These are phyloP conservation scores for Xiphophorus hellerii DNA, from an alignment of 2,113 vertebrate genomes.

Conservation along the genomic window DNA sequence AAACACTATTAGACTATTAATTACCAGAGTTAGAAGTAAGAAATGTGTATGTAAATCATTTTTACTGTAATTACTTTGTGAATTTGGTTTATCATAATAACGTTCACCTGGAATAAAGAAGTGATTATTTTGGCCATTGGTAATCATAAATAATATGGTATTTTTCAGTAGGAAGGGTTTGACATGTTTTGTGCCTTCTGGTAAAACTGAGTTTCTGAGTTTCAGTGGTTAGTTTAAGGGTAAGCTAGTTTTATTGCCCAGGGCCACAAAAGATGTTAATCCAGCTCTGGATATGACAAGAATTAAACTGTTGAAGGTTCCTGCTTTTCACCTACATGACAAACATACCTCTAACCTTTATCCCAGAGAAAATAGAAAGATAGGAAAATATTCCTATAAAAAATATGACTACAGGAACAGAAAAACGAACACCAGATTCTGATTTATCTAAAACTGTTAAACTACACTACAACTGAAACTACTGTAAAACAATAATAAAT, in stretches of 20 bases:
- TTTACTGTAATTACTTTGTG: neutral
- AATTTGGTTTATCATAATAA: neutral
- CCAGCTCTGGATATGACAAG: neutral
- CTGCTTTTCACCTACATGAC: neutral
- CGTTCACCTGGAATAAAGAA: neutral
- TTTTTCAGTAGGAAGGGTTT: neutral
- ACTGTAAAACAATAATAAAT: slow-evolving; percentile 12
- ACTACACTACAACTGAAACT: neutral
- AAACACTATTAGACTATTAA: no score
- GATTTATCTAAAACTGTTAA: no score
- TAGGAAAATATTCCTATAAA: no score
- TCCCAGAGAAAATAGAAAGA: no score
- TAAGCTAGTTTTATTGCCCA: neutral
- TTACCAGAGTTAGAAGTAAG: no score
- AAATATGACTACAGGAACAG: no score
- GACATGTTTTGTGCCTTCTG: neutral
- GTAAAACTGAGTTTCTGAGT: neutral
- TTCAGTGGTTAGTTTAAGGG: neutral
- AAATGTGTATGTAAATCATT: no score
- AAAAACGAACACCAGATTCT: no score
- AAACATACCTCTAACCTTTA: neutral
- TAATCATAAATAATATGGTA: neutral
- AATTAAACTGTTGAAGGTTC: neutral
- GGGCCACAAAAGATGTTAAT: neutral
- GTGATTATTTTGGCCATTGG: neutral